Evolutionary conservation across 2,888 invertebrate genomes (phyloP), one percentile per base, ranked within the genome.

Genomic region (Cabera pusaria): DNA sequence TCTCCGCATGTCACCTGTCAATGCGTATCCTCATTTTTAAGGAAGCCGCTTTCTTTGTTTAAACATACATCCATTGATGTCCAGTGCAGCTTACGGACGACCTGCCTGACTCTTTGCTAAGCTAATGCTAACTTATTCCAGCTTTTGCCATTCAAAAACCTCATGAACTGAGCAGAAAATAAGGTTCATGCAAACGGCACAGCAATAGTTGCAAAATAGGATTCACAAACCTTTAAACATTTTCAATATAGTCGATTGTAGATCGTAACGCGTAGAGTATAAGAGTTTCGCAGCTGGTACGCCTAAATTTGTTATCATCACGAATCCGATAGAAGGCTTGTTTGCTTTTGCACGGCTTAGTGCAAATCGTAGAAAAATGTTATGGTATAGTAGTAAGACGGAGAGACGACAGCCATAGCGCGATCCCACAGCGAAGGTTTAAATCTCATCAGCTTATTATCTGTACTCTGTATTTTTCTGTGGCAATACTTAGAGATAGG

Each of bases 31-130:
- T 65, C 65, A 65, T n/a, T n/a, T 14, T 14, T 14, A 4, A 75
- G 74, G 77, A 78, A 79, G 76, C 76, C 60, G 74, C 67, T 73
- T 73, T 60, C 55, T 65, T 64, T 68, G 70, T 72, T 72, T 71
- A 70, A 73, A 70, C 74, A 78, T 77, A 78, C 76, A 75, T 75
- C 77, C 71, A 70, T 72, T 72, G 72, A 73, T 74, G 75, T 77
- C 78, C 74, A 52, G 59, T 60, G 72, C 77, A 77, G 75, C 73
- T 69, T 67, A 70, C 29, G 20, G 6, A 35, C 31, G 68, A 42
- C 38, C 51, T 40, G 44, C 33, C 23, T 35, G 44, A 32, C 23
- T 35, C 27, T 49, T 26, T 47, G 33, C 43, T 44, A 49, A 52
- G 50, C 44, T 26, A 9, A 25, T 16, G 28, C 32, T 8, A 14